These are phyloP conservation scores for Chymomyza fuscimana DNA, from an alignment of 2,888 invertebrate species.

Conservation along the genomic window DNA sequence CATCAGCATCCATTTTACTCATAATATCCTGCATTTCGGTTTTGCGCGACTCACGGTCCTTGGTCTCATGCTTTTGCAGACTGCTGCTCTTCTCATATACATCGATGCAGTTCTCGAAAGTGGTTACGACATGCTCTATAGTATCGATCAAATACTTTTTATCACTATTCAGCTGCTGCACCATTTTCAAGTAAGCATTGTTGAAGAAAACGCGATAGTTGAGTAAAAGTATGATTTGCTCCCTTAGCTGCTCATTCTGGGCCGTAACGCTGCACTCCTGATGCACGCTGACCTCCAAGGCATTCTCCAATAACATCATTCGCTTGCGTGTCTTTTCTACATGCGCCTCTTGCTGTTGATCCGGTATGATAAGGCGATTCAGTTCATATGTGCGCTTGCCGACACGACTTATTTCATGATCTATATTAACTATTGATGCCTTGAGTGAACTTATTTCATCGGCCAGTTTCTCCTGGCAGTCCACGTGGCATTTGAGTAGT, in stretches of 20 bases:
- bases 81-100: slow-evolving; percentile 76
- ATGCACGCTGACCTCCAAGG: slow-evolving; percentile 74
- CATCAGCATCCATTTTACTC: slow-evolving; percentile 72
- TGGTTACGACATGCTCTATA: slow-evolving; percentile 76
- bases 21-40: slow-evolving; percentile 77
- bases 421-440: slow-evolving; percentile 68
- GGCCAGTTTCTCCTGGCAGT: slow-evolving; percentile 74
- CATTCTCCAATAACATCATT: slow-evolving; percentile 75
- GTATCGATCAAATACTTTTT: slow-evolving; percentile 78
- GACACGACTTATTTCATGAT: slow-evolving; percentile 73
- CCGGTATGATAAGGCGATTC: slow-evolving; percentile 46
- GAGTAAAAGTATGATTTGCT: slow-evolving; percentile 71
- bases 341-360: slow-evolving; percentile 73
- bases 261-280: slow-evolving; percentile 76
- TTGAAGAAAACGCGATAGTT: slow-evolving; percentile 76
- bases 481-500: slow-evolving; percentile 73
- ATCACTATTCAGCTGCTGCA: slow-evolving; percentile 76
- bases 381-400: slow-evolving; percentile 70
- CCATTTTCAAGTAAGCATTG: slow-evolving; percentile 75
- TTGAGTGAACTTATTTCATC: slow-evolving; percentile 72
- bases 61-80: slow-evolving; percentile 65
- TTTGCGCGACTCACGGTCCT: slow-evolving; percentile 71
- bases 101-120: slow-evolving; percentile 77
- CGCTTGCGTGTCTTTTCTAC: slow-evolving; percentile 67
- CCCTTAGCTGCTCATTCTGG: slow-evolving; percentile 68